Conservation (phyloP, 2,113 vertebrate genomes). For the Ptychochromis oligacanthus region DNA sequence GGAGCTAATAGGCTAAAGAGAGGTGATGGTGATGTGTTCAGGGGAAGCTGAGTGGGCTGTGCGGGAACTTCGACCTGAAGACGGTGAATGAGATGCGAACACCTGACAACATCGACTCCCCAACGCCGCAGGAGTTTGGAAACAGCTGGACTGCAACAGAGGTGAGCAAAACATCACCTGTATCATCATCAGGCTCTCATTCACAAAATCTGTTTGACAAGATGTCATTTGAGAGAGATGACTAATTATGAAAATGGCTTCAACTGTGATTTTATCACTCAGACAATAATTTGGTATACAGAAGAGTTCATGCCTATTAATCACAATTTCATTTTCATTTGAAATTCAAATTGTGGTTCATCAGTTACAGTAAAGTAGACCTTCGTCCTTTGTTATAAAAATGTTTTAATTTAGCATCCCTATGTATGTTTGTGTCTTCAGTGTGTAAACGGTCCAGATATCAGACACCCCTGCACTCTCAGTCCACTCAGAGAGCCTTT, state of each 20-base stretch:
- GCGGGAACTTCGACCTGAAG: slow-evolving; percentile 96
- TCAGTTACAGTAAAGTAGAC: background rate
- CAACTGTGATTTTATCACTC: background rate
- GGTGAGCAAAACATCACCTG: slow-evolving; percentile 70
- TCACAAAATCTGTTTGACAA: too few species aligned
- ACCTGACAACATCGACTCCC: slow-evolving; percentile 91
- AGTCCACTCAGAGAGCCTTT: slow-evolving; percentile 92
- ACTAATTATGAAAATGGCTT: background rate
- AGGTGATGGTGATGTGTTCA: slow-evolving; percentile 59
- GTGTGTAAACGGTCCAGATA: slow-evolving; percentile 92
- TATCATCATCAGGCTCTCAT: background rate
- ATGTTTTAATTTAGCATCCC: background rate
- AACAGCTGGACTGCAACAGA: slow-evolving; percentile 91
- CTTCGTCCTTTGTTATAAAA: background rate
- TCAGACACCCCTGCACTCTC: slow-evolving; percentile 89
- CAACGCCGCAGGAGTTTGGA: slow-evolving; percentile 94
- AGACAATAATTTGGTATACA: background rate
- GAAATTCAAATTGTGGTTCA: background rate
- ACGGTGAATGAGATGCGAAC: slow-evolving; percentile 94
- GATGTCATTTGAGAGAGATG: background rate
- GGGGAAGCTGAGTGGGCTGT: slow-evolving; percentile 89
- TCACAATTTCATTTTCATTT: background rate
- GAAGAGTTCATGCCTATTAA: background rate
- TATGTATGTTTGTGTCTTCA: slow-evolving; percentile 64
- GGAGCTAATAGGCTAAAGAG: background rate